These are phyloP conservation scores for Platycheirus albimanus DNA, from an alignment of 2,888 invertebrate genomes.

Conservation along the genomic window DNA sequence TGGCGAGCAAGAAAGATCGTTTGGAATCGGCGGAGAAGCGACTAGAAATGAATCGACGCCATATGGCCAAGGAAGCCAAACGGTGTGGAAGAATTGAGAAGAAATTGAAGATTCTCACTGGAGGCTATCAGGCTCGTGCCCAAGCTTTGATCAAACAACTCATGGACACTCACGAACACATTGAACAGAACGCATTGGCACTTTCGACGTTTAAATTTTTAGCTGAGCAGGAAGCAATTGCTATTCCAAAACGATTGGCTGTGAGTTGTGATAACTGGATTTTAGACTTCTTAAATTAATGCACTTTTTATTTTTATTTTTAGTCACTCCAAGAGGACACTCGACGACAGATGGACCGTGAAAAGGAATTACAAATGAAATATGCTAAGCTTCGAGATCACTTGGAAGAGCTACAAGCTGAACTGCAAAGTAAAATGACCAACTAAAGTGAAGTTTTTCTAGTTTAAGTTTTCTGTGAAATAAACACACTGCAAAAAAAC, in stretches of 20 bases:
- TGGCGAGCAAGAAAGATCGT: conserved; percentile 97
- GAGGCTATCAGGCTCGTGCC: conserved; percentile 92
- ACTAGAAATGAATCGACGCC: conserved; percentile 95
- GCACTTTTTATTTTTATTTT: conserved; percentile 75
- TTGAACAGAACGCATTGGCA: conserved; percentile 95
- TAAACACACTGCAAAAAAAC: too few species aligned
- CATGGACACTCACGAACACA: conserved; percentile 93
- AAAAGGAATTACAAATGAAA: conserved; percentile 92
- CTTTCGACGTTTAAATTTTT: conserved; percentile 95
- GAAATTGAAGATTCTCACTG: conserved; percentile 97
- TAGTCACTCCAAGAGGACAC: conserved; percentile 96
- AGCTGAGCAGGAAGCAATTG: conserved; percentile 93
- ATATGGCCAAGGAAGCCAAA: conserved; percentile 99
- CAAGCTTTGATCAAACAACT: conserved; percentile 94
- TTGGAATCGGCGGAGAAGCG: conserved; percentile 96
- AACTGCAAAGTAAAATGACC: conserved; percentile 8
- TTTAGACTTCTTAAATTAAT: conserved; percentile 1
- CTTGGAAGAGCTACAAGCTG: conserved; percentile 82
- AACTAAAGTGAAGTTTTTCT: not conserved
- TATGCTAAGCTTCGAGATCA: conserved; percentile 90
- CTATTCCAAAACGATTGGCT: conserved; percentile 94
- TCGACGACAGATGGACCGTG: conserved; percentile 94
- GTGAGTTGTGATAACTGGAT: conserved; percentile 84
- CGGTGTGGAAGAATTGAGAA: conserved; percentile 98
- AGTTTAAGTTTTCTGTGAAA: too few species aligned